Evolutionary conservation across 1,140 invertebrate species (phyloP).

Genomic region (Penaeus indicus): DNA sequence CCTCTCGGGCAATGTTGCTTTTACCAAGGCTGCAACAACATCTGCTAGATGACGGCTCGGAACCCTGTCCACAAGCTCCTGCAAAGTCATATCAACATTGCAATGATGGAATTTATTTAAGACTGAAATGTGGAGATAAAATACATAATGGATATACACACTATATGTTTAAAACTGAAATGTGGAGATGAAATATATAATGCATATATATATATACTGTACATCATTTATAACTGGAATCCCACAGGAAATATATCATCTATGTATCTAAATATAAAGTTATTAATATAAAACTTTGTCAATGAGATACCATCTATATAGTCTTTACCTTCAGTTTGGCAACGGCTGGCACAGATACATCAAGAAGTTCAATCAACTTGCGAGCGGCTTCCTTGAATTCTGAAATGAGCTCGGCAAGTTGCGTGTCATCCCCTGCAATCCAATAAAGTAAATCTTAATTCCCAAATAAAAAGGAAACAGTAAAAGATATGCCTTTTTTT

Average conservation of each 20-base stretch:
- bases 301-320: neutral
- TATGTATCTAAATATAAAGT: neutral
- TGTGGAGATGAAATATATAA: neutral
- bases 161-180: neutral
- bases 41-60: conserved; percentile 72
- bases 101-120: conserved; percentile 4
- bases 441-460: neutral
- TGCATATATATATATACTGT: neutral
- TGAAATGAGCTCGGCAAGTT: conserved; percentile 70
- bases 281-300: neutral
- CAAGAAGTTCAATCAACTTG: conserved; percentile 72
- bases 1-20: conserved; percentile 72
- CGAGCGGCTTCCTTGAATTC: conserved; percentile 72
- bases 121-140: neutral
- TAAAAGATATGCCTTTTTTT: neutral
- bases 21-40: conserved; percentile 72
- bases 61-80: conserved; percentile 72
- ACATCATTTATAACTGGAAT: too few relatives aligned
- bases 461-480: neutral
- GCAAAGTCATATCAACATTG: conserved; percentile 15
- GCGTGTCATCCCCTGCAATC: conserved; percentile 67
- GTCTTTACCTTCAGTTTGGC: conserved; percentile 71
- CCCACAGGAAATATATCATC: too few relatives aligned
- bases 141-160: neutral
- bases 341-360: conserved; percentile 72